Conservation (phyloP, 2,888 invertebrate species). For the Brachypalpus laphriformis region DNA sequence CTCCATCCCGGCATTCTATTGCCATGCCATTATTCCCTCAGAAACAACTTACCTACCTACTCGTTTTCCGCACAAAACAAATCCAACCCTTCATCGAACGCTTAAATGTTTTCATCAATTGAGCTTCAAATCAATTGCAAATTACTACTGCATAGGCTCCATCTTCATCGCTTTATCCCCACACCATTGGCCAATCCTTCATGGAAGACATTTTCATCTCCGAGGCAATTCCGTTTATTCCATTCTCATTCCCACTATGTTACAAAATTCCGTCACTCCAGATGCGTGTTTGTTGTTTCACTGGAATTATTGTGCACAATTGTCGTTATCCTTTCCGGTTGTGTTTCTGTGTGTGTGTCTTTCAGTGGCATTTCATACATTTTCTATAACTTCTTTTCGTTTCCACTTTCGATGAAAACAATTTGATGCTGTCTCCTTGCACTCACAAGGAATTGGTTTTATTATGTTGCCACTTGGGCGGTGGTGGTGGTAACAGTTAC, state of each 20-base stretch:
- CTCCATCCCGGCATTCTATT: too few relatives aligned
- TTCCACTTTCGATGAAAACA: conserved; percentile 35
- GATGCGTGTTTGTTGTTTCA: conserved; percentile 52
- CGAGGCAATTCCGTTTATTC: conserved; percentile 19
- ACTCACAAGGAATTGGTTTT: conserved; percentile 24
- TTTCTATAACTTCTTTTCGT: conserved; percentile 29
- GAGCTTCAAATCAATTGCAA: conserved; percentile 36
- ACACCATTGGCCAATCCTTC: conserved; percentile 7
- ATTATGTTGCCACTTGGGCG: conserved; percentile 48
- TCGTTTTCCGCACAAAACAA: not conserved
- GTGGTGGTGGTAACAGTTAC: conserved; percentile 16
- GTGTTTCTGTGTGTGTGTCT: conserved; percentile 8
- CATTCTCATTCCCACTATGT: conserved; percentile 27
- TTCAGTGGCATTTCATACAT: conserved; percentile 26
- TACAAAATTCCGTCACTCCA: conserved; percentile 43
- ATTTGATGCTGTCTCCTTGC: conserved; percentile 31
- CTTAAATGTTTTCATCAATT: conserved; percentile 25
- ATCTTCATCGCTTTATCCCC: conserved; percentile 5
- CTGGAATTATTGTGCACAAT: conserved; percentile 24
- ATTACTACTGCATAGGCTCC: conserved; percentile 20
- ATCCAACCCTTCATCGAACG: not conserved
- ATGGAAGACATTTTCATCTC: conserved; percentile 47
- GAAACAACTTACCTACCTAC: too few relatives aligned
- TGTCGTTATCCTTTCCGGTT: conserved; percentile 28
- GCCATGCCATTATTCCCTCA: too few relatives aligned